Evolutionary conservation across 2,797 vertebrate genomes (phyloP).

Genomic region (Gymnothorax javanicus): DNA sequence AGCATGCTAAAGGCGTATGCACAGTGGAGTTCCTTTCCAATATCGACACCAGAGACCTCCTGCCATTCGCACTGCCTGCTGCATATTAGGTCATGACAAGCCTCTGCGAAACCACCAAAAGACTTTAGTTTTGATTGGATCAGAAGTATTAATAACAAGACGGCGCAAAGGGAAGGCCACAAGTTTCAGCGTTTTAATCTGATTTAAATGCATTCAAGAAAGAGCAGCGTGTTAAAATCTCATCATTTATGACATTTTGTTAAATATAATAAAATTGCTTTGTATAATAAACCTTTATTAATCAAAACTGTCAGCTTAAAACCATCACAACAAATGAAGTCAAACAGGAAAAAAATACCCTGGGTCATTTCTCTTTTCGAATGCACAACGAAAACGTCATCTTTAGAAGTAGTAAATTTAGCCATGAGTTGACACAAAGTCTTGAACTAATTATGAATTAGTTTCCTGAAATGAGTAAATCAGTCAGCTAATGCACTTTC

Average conservation of each 20-base stretch:
- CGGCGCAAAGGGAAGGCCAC: neutral
- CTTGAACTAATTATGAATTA: neutral
- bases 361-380: neutral
- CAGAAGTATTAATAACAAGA: neutral
- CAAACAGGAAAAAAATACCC: neutral
- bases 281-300: neutral
- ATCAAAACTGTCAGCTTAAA: neutral
- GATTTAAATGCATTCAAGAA: neutral
- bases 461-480: conserved; percentile 8
- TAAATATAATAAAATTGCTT: neutral
- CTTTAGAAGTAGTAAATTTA: neutral
- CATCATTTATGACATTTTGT: neutral
- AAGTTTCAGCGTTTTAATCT: neutral
- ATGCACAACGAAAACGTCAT: neutral
- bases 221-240: neutral
- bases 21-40: conserved; percentile 1
- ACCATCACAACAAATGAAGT: neutral
- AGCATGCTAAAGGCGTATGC: neutral
- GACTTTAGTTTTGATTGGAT: neutral
- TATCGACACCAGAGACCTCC: neutral
- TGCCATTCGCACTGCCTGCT: neutral
- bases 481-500: neutral
- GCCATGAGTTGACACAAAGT: neutral
- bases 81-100: neutral
- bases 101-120: neutral